Evolutionary conservation across 1,140 invertebrate genomes (phyloP), one percentile per base, ranked within the genome.

Genomic region (Bombus confusus): DNA sequence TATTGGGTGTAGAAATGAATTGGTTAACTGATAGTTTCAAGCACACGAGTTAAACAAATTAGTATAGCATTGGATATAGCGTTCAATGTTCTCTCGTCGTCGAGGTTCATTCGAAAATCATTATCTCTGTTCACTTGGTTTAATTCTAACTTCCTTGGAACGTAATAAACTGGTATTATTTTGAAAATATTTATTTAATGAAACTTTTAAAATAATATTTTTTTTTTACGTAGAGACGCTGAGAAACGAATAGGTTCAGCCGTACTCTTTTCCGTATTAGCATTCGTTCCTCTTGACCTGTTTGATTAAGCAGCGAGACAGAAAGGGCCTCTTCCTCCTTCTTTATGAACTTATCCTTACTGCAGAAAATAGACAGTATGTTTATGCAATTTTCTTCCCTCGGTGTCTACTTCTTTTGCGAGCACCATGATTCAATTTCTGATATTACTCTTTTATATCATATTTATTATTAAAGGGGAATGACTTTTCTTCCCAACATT

Each of bases 391-490:
- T 80, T 77, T 52, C 31, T 9, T 39, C n/a, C 66, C 18, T 59
- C 39, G 31, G 62, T 68, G 22, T 47, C 18, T 75, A 37, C 59
- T n/a, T 41, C 57, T 43, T 64, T 39, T 47, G 15, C 59, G 22
- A 82, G 22, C 22, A 15, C 59, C 22, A 31, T 37, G 43, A 77
- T 84, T 83, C 83, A 77, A 78, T 88, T 68, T 77, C 68, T 37
- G 31, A 86, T 76, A 88, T 88, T 86, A 89, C 80, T 25, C 69
- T 52, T 66, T 31, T 80, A 52, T 4, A 12, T 66, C 6, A 52
- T 77, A 73, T 34, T 85, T 72, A 57, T 71, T 43, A 18, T 37
- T 64, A 59, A 76, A 77, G 43, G 57, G 37, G 9, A 37, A 34
- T 22, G 5, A 79, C 22, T 28, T 83, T 22, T 47, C 43, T 6